Evolutionary conservation across 2,888 invertebrate genomes (phyloP), one percentile per base, ranked within the genome.

Genomic region (Baronia brevicornis): DNA sequence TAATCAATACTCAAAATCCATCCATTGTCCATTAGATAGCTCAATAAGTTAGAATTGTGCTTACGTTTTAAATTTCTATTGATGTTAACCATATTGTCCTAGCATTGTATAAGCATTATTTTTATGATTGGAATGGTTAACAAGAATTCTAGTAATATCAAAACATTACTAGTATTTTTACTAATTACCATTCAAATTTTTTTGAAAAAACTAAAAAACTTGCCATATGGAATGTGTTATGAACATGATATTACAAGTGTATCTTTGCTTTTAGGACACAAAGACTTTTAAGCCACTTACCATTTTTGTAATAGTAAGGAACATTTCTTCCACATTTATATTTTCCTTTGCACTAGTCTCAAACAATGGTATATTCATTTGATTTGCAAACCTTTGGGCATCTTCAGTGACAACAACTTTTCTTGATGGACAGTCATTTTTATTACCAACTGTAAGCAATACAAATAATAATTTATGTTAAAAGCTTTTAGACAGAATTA

Each of bases 311-410:
- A 91, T 89, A 48, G 89, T 88, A 64, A 90, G 84, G 73, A 91
- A 90, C 90, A 97, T 98, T 86, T 98, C 97, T 86, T 98, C 98
- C 34, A 99, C 98, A 85, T 98, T 98, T 59, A 96, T 91, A 80
- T 98, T 98, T 71, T 98, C 97, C 87, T 98, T 99, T 67, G 99
- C 99, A 66, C 97, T 97, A 44, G 99, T 98, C 86, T 99, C 99
- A 79, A 96, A 98, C 50, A 98, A 84, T 54, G 95, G 93, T 67
- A 99, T 98, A 55, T 93, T 93, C 96, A 98, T 98, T 82, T 98
- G 96, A 68, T 92, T 93, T 38, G 99, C 98, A 84, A 98, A 98
- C 60, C 95, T 89, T 84, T 95, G 93, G 39, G 98, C 98, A 84
- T 99, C 99, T 72, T 96, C 95, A 23, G 97, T 97, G 40, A 97